These are phyloP conservation scores for Salvelinus namaycush DNA, from an alignment of 2,113 vertebrate genomes.

Conservation along the genomic window DNA sequence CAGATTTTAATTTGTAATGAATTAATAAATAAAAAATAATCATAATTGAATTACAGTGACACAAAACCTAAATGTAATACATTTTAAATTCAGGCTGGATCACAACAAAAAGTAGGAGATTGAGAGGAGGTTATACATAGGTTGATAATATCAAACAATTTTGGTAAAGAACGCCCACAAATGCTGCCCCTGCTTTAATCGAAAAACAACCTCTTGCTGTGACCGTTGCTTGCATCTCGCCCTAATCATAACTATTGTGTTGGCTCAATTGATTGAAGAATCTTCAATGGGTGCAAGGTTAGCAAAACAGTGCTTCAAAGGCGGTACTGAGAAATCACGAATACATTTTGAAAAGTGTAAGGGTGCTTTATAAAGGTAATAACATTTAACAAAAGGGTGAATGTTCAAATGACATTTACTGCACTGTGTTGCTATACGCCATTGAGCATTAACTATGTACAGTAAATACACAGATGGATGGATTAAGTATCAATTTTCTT, in stretches of 20 bases:
- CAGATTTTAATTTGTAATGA: too few species aligned
- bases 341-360: not conserved
- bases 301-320: not conserved
- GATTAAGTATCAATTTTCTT: not conserved
- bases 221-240: conserved; percentile 21
- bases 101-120: not conserved
- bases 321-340: not conserved
- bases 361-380: conserved; percentile 5
- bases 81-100: too few species aligned
- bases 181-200: conserved; percentile 39
- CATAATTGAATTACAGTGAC: too few species aligned
- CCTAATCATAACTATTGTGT: conserved; percentile 33
- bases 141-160: conserved; percentile 39
- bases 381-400: conserved; percentile 38
- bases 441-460: conserved; percentile 23
- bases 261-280: conserved; percentile 14
- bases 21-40: too few species aligned
- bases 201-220: conserved; percentile 38
- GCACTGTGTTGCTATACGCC: conserved; percentile 8
- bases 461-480: conserved; percentile 14
- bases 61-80: too few species aligned
- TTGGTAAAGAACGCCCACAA: conserved; percentile 45
- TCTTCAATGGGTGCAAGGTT: not conserved
- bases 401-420: conserved; percentile 46
- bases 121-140: conserved; percentile 24